phyloP scores from a whole-genome alignment of 2,888 invertebrate genomes.

The Tortrix viridana region DNA sequence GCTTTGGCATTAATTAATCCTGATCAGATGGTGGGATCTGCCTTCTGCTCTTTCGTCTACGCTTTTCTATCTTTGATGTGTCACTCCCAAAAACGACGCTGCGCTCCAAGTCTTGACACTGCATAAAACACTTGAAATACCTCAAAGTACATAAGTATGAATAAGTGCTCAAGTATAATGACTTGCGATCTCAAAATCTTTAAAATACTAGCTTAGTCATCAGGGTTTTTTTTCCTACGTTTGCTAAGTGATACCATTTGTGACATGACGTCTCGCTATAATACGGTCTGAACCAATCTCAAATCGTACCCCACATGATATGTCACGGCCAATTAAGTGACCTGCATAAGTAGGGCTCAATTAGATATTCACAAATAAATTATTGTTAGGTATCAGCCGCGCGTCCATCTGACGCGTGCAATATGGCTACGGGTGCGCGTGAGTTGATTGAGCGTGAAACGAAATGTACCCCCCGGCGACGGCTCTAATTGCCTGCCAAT shows the following conservation, averaged over 20 bases:
- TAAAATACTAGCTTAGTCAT: no score
- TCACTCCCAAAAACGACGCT: no score
- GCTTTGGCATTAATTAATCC: no score
- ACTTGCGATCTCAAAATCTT: neutral
- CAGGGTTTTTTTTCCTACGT: no score
- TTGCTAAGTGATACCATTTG: no score
- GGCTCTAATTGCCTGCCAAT: conserved; percentile 77
- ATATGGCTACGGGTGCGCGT: conserved; percentile 80
- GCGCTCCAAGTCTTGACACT: no score
- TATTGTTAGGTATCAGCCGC: conserved; percentile 48
- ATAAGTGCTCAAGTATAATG: neutral
- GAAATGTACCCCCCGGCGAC: conserved; percentile 78
- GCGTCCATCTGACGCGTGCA: conserved; percentile 82
- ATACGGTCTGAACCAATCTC: no score
- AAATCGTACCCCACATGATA: neutral
- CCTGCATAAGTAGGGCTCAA: conserved; percentile 41
- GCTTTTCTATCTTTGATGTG: no score
- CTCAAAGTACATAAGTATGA: neutral
- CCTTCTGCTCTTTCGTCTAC: no score
- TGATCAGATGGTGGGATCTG: no score
- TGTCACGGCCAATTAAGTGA: conserved; percentile 18
- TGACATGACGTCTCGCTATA: no score
- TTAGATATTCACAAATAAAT: conserved; percentile 61
- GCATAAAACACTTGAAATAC: no score
- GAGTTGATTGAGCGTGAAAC: conserved; percentile 82